A percentile compares a stretch with the other conserved stretches of the same genome.
phyloP scores from a whole-genome alignment of 1,140 invertebrate species.

The Hydropsyche tenuis region DNA sequence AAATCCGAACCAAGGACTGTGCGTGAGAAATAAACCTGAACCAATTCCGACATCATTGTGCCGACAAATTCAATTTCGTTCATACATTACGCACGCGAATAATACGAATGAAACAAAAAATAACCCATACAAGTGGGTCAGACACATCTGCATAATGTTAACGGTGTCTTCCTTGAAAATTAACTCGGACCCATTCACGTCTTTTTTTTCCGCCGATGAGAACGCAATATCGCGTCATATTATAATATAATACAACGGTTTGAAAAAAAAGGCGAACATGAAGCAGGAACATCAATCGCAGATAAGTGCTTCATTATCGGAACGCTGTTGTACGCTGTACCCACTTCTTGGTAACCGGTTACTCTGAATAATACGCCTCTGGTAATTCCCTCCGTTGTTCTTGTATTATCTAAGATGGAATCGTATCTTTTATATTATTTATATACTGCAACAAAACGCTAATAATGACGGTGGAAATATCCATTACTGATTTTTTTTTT shows the following conservation, averaged over 20 bases:
- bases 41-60: neutral
- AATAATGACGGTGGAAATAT: too few species aligned
- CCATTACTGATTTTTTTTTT: too few species aligned
- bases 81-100: too few species aligned
- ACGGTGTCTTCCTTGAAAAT: constrained; percentile 11
- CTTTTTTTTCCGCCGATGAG: too few species aligned
- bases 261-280: too few species aligned
- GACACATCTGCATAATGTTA: constrained; percentile 13
- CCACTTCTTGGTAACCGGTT: neutral
- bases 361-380: neutral
- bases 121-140: constrained; percentile 2
- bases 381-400: constrained; percentile 6
- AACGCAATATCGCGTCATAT: neutral
- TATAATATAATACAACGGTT: too few species aligned
- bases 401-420: constrained; percentile 23
- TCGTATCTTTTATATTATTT: constrained; percentile 6
- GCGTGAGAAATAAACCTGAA: neutral
- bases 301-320: constrained; percentile 1
- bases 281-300: too few species aligned
- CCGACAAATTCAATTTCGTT: neutral
- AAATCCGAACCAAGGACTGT: neutral
- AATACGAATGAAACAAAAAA: too few species aligned
- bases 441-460: neutral
- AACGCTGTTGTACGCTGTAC: neutral
- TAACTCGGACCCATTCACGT: constrained; percentile 11